Evolutionary conservation across 2,797 vertebrate genomes (phyloP).

Genomic region (Cyprinodon diabolis): DNA sequence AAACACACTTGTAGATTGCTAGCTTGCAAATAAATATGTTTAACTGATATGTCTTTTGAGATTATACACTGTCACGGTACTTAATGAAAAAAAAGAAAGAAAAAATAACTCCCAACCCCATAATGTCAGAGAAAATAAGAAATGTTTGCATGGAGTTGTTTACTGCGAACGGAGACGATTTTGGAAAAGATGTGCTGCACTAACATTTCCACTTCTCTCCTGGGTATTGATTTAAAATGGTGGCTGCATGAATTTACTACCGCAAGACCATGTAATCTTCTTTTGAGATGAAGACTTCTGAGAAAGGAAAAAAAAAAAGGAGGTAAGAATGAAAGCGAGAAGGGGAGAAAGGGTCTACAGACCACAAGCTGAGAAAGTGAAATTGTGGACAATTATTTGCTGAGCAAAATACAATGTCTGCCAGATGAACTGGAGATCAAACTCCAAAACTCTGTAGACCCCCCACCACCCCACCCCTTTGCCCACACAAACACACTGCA

Average conservation of each 20-base stretch:
- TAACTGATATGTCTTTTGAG: constrained; percentile 67
- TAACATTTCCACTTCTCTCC: constrained; percentile 67
- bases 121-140: constrained; percentile 50
- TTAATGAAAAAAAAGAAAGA: constrained; percentile 36
- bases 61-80: constrained; percentile 58
- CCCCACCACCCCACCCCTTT: constrained; percentile 18
- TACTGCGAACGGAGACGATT: constrained; percentile 58
- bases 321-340: constrained; percentile 50
- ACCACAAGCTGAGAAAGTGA: constrained; percentile 83
- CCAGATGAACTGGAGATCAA: constrained; percentile 85
- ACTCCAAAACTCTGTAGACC: constrained; percentile 73
- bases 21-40: constrained; percentile 60
- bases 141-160: constrained; percentile 69
- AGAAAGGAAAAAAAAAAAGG: constrained; percentile 63
- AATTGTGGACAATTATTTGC: constrained; percentile 86
- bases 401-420: constrained; percentile 85
- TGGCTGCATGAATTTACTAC: constrained; percentile 79
- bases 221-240: constrained; percentile 83
- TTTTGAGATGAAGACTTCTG: constrained; percentile 81
- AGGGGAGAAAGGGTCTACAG: constrained; percentile 66
- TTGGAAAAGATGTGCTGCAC: constrained; percentile 63
- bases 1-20: constrained; percentile 74
- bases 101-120: constrained; percentile 52
- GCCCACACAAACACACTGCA: constrained; percentile 35
- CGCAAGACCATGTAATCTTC: constrained; percentile 81